Conservation (phyloP, 2,113 vertebrate species). For the Brienomyrus longianalis region DNA sequence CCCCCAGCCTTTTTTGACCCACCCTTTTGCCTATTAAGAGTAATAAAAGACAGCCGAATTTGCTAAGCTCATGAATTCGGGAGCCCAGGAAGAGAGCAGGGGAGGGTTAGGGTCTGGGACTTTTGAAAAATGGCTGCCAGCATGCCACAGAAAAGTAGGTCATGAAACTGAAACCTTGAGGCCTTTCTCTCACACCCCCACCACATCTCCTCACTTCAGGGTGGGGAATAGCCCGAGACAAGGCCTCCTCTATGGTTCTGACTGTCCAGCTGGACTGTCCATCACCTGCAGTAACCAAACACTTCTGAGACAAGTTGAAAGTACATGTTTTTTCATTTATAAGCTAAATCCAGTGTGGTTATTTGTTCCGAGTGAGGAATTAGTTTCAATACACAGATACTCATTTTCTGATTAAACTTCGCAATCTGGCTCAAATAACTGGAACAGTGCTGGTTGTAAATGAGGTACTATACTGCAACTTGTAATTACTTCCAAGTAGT, state of each 20-base stretch:
- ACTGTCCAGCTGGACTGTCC: conserved; percentile 27
- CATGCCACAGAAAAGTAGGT: conserved; percentile 47
- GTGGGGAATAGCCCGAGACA: conserved; percentile 12
- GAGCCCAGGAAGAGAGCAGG: conserved; percentile 24
- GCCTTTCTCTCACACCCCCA: conserved; percentile 33
- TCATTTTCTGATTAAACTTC: conserved; percentile 46
- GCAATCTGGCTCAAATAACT: conserved; percentile 42
- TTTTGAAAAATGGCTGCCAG: conserved; percentile 43
- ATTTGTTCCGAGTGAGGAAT: not conserved
- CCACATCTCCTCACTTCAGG: conserved; percentile 10
- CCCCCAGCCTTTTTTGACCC: conserved; percentile 11
- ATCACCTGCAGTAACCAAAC: conserved; percentile 33
- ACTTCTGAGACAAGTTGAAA: conserved; percentile 29
- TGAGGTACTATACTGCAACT: conserved; percentile 20
- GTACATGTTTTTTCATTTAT: conserved; percentile 34
- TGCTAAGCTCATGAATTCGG: conserved; percentile 41
- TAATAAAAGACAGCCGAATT: conserved; percentile 40
- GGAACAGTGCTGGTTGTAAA: conserved; percentile 10
- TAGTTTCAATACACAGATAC: conserved; percentile 28
- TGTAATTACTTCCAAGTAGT: conserved; percentile 17
- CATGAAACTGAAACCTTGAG: conserved; percentile 51
- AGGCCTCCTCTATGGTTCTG: conserved; percentile 36
- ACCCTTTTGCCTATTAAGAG: conserved; percentile 40
- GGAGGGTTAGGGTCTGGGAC: conserved; percentile 34
- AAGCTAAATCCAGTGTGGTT: not conserved